Percentiles rank a stretch among this genome's conserved stretches.
Conservation (phyloP, 2,797 vertebrate species). For the Sebastes baramenuke region DNA sequence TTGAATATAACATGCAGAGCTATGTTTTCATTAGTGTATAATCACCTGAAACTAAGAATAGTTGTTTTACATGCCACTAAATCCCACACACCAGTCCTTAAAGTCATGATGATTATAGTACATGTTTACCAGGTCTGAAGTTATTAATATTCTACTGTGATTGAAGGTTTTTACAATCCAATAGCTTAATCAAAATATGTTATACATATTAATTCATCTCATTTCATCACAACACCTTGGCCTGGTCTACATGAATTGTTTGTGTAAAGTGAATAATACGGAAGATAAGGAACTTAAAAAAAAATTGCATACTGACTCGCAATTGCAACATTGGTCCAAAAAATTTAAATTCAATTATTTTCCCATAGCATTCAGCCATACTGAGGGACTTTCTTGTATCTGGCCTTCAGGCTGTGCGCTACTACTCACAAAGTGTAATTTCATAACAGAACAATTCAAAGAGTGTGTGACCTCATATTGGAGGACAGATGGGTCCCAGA, state of each 20-base stretch:
- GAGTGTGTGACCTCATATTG: conserved; percentile 8
- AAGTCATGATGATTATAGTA: no score
- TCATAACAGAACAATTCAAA: background rate
- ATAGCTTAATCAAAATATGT: background rate
- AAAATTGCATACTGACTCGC: background rate
- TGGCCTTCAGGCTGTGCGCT: background rate
- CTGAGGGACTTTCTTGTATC: background rate
- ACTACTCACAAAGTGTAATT: conserved; percentile 1
- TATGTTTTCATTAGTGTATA: background rate
- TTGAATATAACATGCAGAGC: background rate
- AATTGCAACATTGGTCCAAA: background rate
- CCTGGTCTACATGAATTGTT: background rate
- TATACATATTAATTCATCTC: background rate
- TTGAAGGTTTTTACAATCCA: background rate
- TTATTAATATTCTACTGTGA: background rate
- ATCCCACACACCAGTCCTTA: no score
- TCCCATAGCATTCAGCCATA: background rate
- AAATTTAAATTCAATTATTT: background rate
- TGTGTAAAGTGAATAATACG: background rate
- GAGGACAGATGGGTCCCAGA: conserved; percentile 23
- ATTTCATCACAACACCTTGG: background rate
- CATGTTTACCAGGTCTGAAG: no score
- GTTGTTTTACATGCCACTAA: background rate
- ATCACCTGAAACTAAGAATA: background rate
- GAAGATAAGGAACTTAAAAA: background rate